Base-by-base conservation (phyloP, 1,140 invertebrate species). In the Polyergus mexicanus region DNA sequence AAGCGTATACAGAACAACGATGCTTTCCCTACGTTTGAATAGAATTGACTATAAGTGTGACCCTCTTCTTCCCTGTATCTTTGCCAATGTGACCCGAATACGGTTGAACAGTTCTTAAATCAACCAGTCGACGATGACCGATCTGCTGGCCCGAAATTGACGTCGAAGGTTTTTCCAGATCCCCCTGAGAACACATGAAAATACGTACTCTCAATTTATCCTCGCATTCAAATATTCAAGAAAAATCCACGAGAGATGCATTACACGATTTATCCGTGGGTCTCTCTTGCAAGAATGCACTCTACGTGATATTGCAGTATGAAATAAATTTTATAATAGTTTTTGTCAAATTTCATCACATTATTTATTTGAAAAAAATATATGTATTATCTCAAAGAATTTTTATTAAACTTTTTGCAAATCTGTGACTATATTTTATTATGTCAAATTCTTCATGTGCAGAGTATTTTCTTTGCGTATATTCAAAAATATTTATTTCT, bases 1-100 rank as follows among this genome's bases (percentile, higher is more conserved):
- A 88, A 66, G 25, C n/a, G 25, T 60, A 54, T 16, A 51, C 58
- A 16, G 72, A 75, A 41, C 60, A 51, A 56, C 60, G 41, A n/a
- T 25, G 81, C n/a, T 86, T 62, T 44, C 22, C 3, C 56, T 66
- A 38, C 69, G 60, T 32, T 28, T 63, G 35, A 56, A 84, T 47
- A 7, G 47, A 83, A 71, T n/a, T 35, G 35, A 68, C 51, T 69
- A 51, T 51, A 41, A 72, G 38, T 38, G 54, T n/a, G 32, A 28
- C 19, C 51, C 16, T 66, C 19, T 47, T 62, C 54, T 72, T 81
- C 44, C 69, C 63, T 35, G 54, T 25, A 72, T 60, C 54, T 72
- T 69, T 44, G 51, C 28, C 7, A 38, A n/a, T 25, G 51, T 22
- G 25, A 71, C n/a, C 77, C 16, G 63, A 41, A 71, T 8, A 6